Conservation (phyloP, 2,113 vertebrate genomes). For the Tyto alba region DNA sequence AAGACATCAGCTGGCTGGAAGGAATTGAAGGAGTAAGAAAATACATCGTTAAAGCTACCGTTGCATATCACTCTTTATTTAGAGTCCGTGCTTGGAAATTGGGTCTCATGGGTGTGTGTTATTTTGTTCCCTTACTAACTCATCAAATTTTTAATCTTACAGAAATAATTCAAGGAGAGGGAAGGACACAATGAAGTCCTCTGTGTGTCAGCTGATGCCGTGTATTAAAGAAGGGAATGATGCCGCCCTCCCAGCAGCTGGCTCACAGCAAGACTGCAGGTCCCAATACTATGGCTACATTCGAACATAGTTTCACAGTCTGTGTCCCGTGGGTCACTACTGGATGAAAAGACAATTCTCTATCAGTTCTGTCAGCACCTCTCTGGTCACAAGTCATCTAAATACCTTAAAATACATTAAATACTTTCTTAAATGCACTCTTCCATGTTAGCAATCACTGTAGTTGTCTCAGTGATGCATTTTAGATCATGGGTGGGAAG, state of each 20-base stretch:
- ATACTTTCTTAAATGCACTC: background rate
- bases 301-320: background rate
- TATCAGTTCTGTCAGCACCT: background rate
- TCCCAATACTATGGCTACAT: background rate
- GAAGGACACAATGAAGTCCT: background rate
- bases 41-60: background rate
- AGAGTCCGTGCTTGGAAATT: background rate
- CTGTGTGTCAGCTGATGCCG: rapidly evolving
- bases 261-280: background rate
- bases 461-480: background rate
- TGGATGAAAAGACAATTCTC: background rate
- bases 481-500: background rate
- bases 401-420: background rate
- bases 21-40: background rate
- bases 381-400: background rate
- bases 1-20: background rate
- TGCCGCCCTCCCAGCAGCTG: background rate
- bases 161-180: background rate
- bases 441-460: background rate
- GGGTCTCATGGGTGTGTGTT: background rate
- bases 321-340: background rate
- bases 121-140: background rate
- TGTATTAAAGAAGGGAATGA: background rate
- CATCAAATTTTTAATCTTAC: background rate
- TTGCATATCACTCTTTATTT: background rate